A percentile compares a stretch with the other conserved stretches of the same genome.
Evolutionary conservation across 1,140 invertebrate species (phyloP).

Genomic region (honey bee (Apis mellifera)): DNA sequence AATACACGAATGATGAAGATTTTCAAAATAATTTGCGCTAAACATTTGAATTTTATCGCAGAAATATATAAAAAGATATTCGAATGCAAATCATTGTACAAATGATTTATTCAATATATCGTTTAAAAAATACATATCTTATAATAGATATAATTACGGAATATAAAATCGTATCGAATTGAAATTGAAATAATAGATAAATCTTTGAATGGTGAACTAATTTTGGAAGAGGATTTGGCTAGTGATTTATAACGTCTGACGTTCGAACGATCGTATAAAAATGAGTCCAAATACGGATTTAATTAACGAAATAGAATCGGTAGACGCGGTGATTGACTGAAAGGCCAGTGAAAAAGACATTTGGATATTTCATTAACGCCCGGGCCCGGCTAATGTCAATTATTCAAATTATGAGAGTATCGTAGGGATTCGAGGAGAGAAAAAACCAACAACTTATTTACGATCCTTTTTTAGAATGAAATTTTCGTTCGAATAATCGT

Average conservation of each 20-base stretch:
- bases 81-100: background rate
- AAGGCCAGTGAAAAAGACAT: constrained; percentile 53
- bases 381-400: constrained; percentile 51
- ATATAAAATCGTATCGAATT: background rate
- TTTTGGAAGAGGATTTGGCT: constrained; percentile 5
- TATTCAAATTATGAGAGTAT: constrained; percentile 58
- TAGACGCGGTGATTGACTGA: constrained; percentile 55
- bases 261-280: constrained; percentile 55
- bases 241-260: constrained; percentile 60
- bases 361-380: constrained; percentile 59
- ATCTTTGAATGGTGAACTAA: constrained; percentile 44
- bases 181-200: constrained; percentile 6
- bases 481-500: constrained; percentile 55
- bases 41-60: no score
- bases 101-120: no score
- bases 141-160: no score
- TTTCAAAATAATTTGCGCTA: no score
- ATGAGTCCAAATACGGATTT: constrained; percentile 60
- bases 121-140: background rate
- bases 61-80: no score
- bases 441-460: constrained; percentile 43
- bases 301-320: constrained; percentile 60
- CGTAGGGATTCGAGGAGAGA: constrained; percentile 26
- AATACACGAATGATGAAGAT: no score
- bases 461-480: constrained; percentile 40